Conservation (phyloP, 2,113 vertebrate species). For the Pterocles orientalis region DNA sequence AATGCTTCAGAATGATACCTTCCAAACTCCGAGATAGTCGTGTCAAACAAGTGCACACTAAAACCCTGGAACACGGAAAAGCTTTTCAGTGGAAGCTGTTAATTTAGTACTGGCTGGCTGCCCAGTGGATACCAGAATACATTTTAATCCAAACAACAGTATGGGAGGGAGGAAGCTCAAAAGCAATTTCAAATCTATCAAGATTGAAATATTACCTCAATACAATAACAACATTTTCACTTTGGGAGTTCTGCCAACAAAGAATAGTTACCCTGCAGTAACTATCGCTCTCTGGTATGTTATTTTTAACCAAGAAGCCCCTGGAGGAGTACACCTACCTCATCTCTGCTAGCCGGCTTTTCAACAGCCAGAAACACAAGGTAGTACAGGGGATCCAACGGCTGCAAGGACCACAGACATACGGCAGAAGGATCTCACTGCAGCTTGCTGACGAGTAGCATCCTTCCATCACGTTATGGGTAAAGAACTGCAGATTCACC, state of each 20-base stretch:
- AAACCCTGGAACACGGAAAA: slow-evolving; percentile 24
- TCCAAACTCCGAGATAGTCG: neutral
- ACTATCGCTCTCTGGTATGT: neutral
- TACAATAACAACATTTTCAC: slow-evolving; percentile 8
- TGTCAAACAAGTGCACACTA: slow-evolving; percentile 3
- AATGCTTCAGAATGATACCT: neutral
- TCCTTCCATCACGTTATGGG: neutral
- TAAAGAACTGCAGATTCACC: neutral
- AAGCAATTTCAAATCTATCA: slow-evolving; percentile 43
- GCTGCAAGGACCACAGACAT: neutral
- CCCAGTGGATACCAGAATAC: slow-evolving; percentile 32
- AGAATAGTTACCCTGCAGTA: neutral
- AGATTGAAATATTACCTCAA: slow-evolving; percentile 16
- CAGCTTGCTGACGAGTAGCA: neutral
- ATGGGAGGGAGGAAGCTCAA: slow-evolving; percentile 15
- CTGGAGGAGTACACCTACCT: neutral
- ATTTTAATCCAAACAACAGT: slow-evolving; percentile 56
- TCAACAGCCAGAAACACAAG: neutral
- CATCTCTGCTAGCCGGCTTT: rapidly evolving
- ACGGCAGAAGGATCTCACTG: neutral
- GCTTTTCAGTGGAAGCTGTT: slow-evolving; percentile 14
- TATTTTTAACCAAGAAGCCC: neutral
- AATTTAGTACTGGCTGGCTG: slow-evolving; percentile 55
- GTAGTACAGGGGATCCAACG: rapidly evolving
- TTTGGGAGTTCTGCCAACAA: neutral